Evolutionary conservation across 2,888 invertebrate species (phyloP), one percentile per base, ranked within the genome.

Genomic region (Oscheius sp.): DNA sequence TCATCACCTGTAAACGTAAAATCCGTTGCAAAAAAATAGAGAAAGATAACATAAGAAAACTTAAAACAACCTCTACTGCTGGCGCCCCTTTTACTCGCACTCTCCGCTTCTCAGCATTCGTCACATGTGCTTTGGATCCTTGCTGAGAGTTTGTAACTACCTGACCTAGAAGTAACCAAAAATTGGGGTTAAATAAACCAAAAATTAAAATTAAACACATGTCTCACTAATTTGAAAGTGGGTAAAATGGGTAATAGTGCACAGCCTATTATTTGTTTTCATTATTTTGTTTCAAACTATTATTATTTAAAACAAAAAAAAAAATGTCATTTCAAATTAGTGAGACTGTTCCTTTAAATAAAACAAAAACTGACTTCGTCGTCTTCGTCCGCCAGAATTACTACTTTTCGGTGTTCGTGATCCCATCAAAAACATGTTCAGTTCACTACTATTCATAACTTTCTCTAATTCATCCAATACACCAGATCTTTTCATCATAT

Each of bases 381-480:
- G 45, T 9, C 61, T 68, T 22, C 71, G 38, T 4, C 57, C 57
- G n/a, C 64, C 64, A 14, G 36, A 41, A 6, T 26, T 54, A 8
- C 61, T 64, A 1, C 67, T 20, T 17, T 72, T 67, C 1, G 76
- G 74, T 1, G 78, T 75, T 51, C 76, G 32, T 33, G 68, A 70
- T 14, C 71, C 70, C 17, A 70, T 63, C 9, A 75, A 68, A 20
- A 76, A 61, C 14, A 67, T 70, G 41, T 73, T 72, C 9, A 77
- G 70, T 44, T 68, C 71, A 8, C 70, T 70, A 22, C 67, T 67
- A 20, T 67, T 70, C 14, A 76, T 74, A 44, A 75, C 73, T 67
- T 74, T 69, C 38, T 80, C 80, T 51, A 80, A 49, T 54, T 80
- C 80, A 59, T 80, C 80, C 44, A 80, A 68, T 12, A 80, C 80